Percentiles rank a stretch among this genome's conserved stretches.
Evolutionary conservation across 2,888 invertebrate genomes (phyloP).

Genomic region (Acanthoscelides obtectus): DNA sequence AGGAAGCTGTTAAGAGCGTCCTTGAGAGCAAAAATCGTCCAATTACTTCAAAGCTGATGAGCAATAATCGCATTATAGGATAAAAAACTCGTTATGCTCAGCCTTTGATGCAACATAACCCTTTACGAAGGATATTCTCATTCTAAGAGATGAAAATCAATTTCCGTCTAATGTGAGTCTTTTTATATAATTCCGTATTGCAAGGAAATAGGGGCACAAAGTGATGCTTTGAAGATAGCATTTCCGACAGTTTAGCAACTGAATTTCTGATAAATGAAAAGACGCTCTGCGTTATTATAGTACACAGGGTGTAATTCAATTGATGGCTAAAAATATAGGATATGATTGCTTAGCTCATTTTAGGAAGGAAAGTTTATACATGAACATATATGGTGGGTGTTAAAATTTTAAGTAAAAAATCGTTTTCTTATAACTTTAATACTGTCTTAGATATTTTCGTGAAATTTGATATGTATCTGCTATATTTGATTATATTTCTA

Average conservation of each 20-base stretch:
- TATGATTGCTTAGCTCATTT: no score
- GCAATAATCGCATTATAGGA: background rate
- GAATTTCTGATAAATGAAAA: background rate
- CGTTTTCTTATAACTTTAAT: no score
- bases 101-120: background rate
- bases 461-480: no score
- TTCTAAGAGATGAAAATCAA: background rate
- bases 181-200: background rate
- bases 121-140: background rate
- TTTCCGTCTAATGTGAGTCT: background rate
- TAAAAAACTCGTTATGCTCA: background rate
- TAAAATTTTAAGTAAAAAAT: no score
- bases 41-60: background rate
- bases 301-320: no score
- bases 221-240: background rate
- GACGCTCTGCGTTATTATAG: no score
- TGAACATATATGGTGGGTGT: no score
- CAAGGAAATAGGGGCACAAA: background rate
- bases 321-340: no score
- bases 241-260: background rate
- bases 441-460: no score
- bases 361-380: no score
- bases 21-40: background rate
- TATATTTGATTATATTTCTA: no score
- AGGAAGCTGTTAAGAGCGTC: background rate